Conservation (phyloP, 2,797 vertebrate species). For the Lerista edwardsae region DNA sequence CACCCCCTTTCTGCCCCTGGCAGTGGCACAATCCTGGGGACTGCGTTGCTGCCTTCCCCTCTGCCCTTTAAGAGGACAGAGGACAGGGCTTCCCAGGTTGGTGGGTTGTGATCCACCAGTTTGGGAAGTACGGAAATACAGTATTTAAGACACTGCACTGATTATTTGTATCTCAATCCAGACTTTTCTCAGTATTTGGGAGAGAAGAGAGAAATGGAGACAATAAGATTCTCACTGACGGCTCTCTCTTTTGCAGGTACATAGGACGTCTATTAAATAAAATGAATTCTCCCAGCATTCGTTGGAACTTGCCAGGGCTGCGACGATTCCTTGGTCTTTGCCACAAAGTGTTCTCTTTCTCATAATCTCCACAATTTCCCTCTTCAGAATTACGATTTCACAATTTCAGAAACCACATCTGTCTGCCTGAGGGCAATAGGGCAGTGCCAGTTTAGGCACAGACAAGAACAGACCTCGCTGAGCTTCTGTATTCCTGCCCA, state of each 20-base stretch:
- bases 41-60: too few relatives aligned
- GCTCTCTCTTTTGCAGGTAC: background rate
- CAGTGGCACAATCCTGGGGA: too few relatives aligned
- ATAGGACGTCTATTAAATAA: background rate
- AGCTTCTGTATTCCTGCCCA: background rate
- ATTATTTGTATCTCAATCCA: background rate
- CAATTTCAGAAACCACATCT: constrained; percentile 26
- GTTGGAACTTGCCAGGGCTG: constrained; percentile 45
- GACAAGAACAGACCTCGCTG: constrained; percentile 5
- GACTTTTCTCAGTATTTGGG: background rate
- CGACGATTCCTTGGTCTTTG: constrained; percentile 56
- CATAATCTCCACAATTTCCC: constrained; percentile 43
- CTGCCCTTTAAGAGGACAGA: too few relatives aligned
- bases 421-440: constrained; percentile 25
- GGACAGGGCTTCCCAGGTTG: too few relatives aligned
- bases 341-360: constrained; percentile 48
- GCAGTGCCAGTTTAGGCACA: background rate
- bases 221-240: background rate
- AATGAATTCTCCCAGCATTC: constrained; percentile 17
- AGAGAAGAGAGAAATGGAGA: background rate
- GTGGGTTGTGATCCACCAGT: too few relatives aligned
- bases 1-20: too few relatives aligned
- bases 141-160: too few relatives aligned
- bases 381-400: background rate
- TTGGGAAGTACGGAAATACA: too few relatives aligned